Evolutionary conservation across 2,888 invertebrate genomes (phyloP).

Genomic region (Hyposoter didymator): DNA sequence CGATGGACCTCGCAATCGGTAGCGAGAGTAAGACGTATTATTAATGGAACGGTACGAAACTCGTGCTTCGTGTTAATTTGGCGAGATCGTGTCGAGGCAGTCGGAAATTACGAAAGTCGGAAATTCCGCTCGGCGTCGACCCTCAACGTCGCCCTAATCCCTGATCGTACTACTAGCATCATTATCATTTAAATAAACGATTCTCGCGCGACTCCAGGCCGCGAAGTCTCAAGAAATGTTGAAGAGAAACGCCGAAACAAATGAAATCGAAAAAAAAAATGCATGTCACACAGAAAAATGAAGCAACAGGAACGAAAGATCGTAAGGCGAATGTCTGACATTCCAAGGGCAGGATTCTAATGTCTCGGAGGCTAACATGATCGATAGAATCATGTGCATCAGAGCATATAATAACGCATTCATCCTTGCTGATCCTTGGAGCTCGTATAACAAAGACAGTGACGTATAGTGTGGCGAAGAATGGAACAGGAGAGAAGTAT

Average conservation of each 20-base stretch:
- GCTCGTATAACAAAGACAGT: conserved; percentile 8
- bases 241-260: neutral
- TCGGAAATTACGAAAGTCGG: conserved; percentile 21
- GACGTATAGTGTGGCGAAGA: neutral
- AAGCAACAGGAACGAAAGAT: neutral
- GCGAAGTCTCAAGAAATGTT: neutral
- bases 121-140: conserved; percentile 72
- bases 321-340: neutral
- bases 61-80: neutral
- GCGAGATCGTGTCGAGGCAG: neutral
- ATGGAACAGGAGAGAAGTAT: neutral
- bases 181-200: conserved; percentile 73
- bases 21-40: neutral
- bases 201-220: neutral
- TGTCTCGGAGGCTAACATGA: neutral
- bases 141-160: conserved; percentile 72
- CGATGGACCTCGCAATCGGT: neutral
- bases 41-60: neutral
- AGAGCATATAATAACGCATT: neutral
- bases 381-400: neutral
- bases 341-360: neutral
- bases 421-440: neutral
- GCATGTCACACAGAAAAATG: neutral
- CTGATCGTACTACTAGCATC: conserved; percentile 72
- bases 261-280: neutral